Evolutionary conservation across 2,888 invertebrate genomes (phyloP), one percentile per base, ranked within the genome.

Genomic region (Polietes domitor): DNA sequence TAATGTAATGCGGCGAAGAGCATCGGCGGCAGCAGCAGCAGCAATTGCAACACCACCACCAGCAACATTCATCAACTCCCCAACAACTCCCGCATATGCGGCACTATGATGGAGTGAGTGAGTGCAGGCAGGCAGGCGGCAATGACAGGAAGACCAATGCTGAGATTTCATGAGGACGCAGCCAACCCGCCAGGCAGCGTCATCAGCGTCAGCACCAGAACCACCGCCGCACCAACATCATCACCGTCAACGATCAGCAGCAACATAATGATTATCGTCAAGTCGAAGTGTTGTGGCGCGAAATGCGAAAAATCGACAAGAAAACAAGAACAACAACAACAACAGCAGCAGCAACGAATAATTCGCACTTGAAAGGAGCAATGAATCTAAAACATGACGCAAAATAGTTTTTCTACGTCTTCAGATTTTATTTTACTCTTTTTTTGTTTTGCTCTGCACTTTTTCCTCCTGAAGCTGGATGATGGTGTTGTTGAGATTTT

Each of bases 381-480:
- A 85, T 86, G 85, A 83, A 86, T 86, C 85, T 86, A 86, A 85
- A 86, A 86, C 86, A 86, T 85, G 86, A 86, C 85, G 85, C 86
- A 86, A 85, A 86, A 86, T 86, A 86, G 86, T 86, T 86, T 86
- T 82, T 76, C 79, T 50, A 21, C 55, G 21, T 61, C 32, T 61
- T 28, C 24, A 32, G 76, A 83, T 80, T 83, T 80, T 80, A 83
- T 80, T 82, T 83, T 70, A 53, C 37, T 12, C 47, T 63, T 32
- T 63, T 63, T 32, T 63, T 37, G 28, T 19, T 63, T 63, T 41
- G 41, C 12, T 41, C 10, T 32, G 5, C 32, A 32, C 32, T 41
- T 41, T 5, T 41, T 41, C 15, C 47, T 37, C 37, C n/a, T 61
- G 15, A 15, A 5, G n/a, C 61, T 28, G 37, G 58, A 58, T 26